Evolutionary conservation across 2,888 invertebrate genomes (phyloP).

Genomic region (Nomada fabriciana): DNA sequence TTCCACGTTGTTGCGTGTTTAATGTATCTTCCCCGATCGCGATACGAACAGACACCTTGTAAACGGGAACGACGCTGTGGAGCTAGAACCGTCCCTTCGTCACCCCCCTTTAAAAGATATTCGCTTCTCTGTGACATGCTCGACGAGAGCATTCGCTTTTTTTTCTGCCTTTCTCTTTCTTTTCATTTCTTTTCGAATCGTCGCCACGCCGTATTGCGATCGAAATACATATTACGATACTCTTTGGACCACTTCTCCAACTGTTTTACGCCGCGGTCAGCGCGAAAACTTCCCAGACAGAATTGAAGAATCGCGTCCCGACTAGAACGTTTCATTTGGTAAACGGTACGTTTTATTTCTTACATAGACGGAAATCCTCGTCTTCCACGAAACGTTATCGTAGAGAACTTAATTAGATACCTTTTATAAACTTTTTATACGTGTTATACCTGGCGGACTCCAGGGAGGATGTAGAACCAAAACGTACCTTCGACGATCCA

Average conservation of each 20-base stretch:
- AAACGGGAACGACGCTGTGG: no score
- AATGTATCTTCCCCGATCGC: neutral
- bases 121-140: neutral
- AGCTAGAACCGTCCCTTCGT: no score
- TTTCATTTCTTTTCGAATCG: neutral
- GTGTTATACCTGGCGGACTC: slow-evolving; percentile 17
- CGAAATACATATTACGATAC: slow-evolving; percentile 9
- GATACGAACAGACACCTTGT: neutral
- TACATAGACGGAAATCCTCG: slow-evolving; percentile 36
- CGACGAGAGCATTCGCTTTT: neutral
- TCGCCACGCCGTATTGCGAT: neutral
- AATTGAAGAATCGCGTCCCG: slow-evolving; percentile 16
- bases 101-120: no score
- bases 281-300: neutral
- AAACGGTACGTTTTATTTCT: slow-evolving; percentile 16
- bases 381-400: slow-evolving; percentile 51
- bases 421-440: slow-evolving; percentile 59
- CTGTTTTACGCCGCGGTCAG: neutral
- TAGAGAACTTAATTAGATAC: slow-evolving; percentile 23
- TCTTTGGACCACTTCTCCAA: neutral
- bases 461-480: slow-evolving; percentile 24
- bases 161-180: neutral
- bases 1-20: slow-evolving; percentile 28
- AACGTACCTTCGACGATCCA: slow-evolving; percentile 25
- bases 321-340: neutral